Evolutionary conservation across 2,797 vertebrate genomes (phyloP), one percentile per base, ranked within the genome.

Genomic region (Melanogrammus aeglefinus): DNA sequence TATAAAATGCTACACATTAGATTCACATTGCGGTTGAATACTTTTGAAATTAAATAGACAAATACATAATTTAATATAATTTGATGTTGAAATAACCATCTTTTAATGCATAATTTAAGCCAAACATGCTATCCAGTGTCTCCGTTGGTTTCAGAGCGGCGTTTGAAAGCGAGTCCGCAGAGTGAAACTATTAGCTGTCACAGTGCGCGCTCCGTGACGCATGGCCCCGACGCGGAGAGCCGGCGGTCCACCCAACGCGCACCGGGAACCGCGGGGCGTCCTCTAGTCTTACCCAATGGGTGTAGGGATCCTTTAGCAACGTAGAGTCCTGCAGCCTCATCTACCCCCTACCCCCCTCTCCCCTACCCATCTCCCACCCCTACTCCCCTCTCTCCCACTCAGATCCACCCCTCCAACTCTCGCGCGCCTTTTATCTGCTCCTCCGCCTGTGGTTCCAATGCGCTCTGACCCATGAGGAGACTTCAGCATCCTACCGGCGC

Each of bases 281-380:
- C 31, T 31, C 31, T 31, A 1, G 76, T 84, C 90, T 86, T 92
- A 80, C 88, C 93, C 93, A 94, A 92, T 93, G 90, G 90, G 90
- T 84, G 82, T 84, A 84, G 85, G 85, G 85, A 91, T 73, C 89
- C 86, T 87, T 88, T 88, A 81, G 41, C 41, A 44, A 81, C 89
- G 81, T 79, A 77, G 71, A 81, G 47, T 35, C 85, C 80, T 85
- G 89, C 90, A 84, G 89, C 89, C 91, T 86, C 85, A 78, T 75
- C 79, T 31, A 1, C 31, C 31, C 31, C 31, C 31, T 31, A 31
- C 31, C 31, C 31, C 31, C 31, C 31, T 31, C 31, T 31, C 31
- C 1, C 31, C 31, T 2, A 31, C 31, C 3, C 31, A 31, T 31
- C 31, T 44, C 83, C 81, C 85, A 79, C 79, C 83, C 84, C 77